These are phyloP conservation scores for Solen grandis DNA, from an alignment of 1,140 invertebrate species.

Conservation along the genomic window DNA sequence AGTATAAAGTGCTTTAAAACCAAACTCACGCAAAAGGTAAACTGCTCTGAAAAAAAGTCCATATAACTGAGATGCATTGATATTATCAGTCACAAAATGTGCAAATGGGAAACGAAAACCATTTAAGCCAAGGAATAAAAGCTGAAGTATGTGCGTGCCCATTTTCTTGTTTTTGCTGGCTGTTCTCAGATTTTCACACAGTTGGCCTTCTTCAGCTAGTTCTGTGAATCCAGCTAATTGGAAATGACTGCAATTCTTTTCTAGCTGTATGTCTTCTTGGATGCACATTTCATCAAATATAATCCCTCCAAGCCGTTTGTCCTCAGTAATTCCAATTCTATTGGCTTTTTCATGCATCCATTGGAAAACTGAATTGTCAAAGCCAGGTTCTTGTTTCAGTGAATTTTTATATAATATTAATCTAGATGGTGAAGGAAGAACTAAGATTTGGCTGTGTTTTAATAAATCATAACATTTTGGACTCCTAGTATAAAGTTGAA, in stretches of 20 bases:
- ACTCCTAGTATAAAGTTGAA: conserved; percentile 4
- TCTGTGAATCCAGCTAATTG: conserved; percentile 28
- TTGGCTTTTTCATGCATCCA: conserved; percentile 36
- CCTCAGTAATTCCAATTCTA: not conserved
- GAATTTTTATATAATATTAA: conserved; percentile 5
- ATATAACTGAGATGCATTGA: conserved; percentile 3
- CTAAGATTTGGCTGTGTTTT: not conserved
- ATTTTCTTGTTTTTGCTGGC: not conserved
- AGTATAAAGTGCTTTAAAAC: no score
- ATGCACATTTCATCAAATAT: no score
- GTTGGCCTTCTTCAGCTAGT: not conserved
- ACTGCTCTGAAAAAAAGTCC: conserved; percentile 18
- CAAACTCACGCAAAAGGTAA: not conserved
- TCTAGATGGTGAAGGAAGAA: not conserved
- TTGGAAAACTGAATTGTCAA: conserved; percentile 2
- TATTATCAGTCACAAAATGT: not conserved
- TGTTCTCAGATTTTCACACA: not conserved
- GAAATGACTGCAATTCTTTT: conserved; percentile 4
- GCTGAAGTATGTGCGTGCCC: conserved; percentile 10
- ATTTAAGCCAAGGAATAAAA: no score
- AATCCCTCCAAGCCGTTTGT: not conserved
- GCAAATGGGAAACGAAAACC: no score
- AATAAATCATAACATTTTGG: conserved; percentile 9
- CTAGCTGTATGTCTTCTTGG: conserved; percentile 15
- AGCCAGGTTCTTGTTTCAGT: not conserved